phyloP scores from a whole-genome alignment of 2,113 vertebrate genomes.

The Leiothrix lutea region DNA sequence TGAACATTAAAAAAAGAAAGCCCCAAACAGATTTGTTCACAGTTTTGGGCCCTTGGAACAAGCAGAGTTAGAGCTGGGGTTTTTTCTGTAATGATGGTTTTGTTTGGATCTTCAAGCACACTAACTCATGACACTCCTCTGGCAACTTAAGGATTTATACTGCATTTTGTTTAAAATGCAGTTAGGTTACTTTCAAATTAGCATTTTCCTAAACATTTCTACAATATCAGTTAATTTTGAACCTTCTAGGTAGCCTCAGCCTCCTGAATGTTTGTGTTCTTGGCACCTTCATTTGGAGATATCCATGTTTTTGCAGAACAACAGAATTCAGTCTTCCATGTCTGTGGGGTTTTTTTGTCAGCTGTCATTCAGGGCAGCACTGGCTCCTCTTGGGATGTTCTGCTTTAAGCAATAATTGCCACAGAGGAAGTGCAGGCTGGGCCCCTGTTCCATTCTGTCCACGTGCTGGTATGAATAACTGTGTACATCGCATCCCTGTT shows the following conservation, averaged over 20 bases:
- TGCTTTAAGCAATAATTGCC: background rate
- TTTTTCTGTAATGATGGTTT: background rate
- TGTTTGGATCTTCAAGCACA: background rate
- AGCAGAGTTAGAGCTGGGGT: background rate
- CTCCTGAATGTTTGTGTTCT: background rate
- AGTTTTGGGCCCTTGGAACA: background rate
- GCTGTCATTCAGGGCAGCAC: background rate
- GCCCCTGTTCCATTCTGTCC: background rate
- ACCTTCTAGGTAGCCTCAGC: background rate
- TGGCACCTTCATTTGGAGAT: background rate
- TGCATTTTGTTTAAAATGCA: background rate
- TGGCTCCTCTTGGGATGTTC: fast-evolving
- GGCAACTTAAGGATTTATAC: background rate
- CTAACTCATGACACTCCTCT: background rate
- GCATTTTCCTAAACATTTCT: background rate
- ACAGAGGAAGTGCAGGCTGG: background rate
- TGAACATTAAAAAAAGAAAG: background rate
- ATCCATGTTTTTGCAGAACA: background rate
- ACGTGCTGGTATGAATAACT: background rate
- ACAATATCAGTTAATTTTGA: background rate
- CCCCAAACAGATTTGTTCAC: background rate
- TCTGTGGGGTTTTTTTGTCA: background rate
- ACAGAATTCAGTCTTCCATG: background rate
- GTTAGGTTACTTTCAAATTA: background rate
- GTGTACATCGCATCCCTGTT: fast-evolving